Evolutionary conservation across 2,113 vertebrate species (phyloP).

Genomic region (Tinamus guttatus): DNA sequence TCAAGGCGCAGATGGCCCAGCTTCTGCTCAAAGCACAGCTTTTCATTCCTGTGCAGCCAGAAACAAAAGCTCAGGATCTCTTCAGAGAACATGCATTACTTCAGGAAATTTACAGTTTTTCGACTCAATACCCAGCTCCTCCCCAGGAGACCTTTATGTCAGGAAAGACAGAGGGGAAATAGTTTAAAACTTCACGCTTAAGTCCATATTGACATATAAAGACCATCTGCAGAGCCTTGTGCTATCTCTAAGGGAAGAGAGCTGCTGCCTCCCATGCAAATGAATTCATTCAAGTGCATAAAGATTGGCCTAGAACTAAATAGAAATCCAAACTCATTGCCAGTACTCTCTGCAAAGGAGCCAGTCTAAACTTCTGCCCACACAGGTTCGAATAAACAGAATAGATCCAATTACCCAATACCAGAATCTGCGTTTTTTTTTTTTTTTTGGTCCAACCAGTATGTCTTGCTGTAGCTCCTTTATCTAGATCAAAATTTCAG

Average conservation of each 20-base stretch:
- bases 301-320: background rate
- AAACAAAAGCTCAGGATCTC: slow-evolving; percentile 33
- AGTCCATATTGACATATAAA: slow-evolving; percentile 13
- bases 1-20: slow-evolving; percentile 9
- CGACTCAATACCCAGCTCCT: slow-evolving; percentile 38
- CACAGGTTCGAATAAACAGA: background rate
- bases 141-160: slow-evolving; percentile 39
- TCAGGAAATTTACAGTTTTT: slow-evolving; percentile 56
- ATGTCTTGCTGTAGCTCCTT: slow-evolving; percentile 10
- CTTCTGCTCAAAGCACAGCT: slow-evolving; percentile 27
- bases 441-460: background rate
- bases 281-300: background rate
- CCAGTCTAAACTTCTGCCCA: slow-evolving; percentile 41
- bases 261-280: background rate
- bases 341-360: slow-evolving; percentile 14
- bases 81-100: slow-evolving; percentile 51
- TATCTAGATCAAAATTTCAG: slow-evolving; percentile 31
- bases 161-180: slow-evolving; percentile 51
- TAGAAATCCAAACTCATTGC: slow-evolving; percentile 49
- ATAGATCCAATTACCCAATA: slow-evolving; percentile 27
- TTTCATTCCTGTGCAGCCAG: slow-evolving; percentile 60
- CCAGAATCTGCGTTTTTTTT: background rate
- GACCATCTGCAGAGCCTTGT: background rate
- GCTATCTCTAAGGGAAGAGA: background rate
- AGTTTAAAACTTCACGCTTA: slow-evolving; percentile 44